A percentile compares a stretch with the other conserved stretches of the same genome.
Evolutionary conservation across 2,113 vertebrate species (phyloP).

Genomic region (Cyanoliseus patagonus): DNA sequence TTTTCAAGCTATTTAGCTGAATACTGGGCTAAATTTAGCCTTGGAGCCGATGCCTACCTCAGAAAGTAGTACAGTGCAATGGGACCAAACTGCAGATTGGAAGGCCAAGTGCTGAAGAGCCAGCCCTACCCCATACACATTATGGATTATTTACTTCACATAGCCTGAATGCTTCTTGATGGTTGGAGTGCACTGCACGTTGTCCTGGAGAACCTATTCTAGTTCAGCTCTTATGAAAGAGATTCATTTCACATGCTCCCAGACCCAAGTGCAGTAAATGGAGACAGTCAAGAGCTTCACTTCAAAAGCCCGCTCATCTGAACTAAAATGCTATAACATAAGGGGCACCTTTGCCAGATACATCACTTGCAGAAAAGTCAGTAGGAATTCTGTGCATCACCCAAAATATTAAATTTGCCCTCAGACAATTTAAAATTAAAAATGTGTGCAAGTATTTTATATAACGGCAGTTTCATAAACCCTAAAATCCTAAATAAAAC

Average conservation of each 20-base stretch:
- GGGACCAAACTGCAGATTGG: neutral
- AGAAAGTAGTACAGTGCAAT: neutral
- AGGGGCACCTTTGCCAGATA: neutral
- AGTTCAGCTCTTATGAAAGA: neutral
- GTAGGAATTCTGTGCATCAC: neutral
- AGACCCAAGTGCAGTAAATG: neutral
- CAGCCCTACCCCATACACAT: neutral
- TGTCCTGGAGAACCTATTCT: neutral
- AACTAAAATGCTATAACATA: neutral
- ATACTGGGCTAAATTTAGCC: neutral
- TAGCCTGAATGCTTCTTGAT: neutral
- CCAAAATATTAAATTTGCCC: neutral
- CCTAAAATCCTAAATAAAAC: neutral
- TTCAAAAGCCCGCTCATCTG: neutral
- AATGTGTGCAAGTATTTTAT: neutral
- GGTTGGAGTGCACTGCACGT: neutral
- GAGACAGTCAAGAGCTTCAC: neutral
- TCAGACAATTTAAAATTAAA: neutral
- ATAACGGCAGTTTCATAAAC: neutral
- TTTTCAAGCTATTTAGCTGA: neutral
- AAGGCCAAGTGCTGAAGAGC: neutral
- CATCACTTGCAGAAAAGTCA: neutral
- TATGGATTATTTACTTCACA: neutral
- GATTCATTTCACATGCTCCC: neutral
- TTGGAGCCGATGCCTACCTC: neutral